Evolutionary conservation across 2,888 invertebrate species (phyloP), one percentile per base, ranked within the genome.

Genomic region (Plutella xylostella): DNA sequence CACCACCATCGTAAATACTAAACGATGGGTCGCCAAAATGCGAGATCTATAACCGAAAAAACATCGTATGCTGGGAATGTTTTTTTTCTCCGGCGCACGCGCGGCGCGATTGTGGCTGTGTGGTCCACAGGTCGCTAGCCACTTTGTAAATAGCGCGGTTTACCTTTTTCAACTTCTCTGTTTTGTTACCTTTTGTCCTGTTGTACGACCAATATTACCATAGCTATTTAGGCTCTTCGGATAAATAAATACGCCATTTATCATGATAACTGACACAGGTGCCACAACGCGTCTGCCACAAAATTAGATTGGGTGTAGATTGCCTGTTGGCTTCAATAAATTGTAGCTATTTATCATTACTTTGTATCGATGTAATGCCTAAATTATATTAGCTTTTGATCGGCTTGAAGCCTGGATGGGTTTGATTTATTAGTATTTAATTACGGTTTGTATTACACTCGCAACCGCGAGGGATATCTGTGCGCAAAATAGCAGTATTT

Each of bases 111-210:
- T 83, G 80, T 76, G 76, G 72, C 72, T 82, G 83, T 82, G 82
- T 82, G 83, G 82, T 82, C 82, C 79, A 20, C 37, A 33, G 33
- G 15, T 70, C 78, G 77, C 82, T 76, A 74, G 82, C 82, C 83
- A 82, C 82, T 83, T 83, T 83, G 83, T 83, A 83, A 83, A 83
- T 83, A 83, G 79, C 80, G 83, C 83, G 83, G 82, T 83, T 82
- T 82, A 79, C 82, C 82, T 83, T 83, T 82, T 83, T 82, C 82
- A 77, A 83, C 82, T 80, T 80, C 37, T 82, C 79, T 83, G 83
- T 83, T 83, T 83, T 83, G 83, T 83, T 82, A 82, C 83, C 82
- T 83, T 83, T 83, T 83, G 83, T 82, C 79, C 79, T 78, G 75
- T 82, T 80, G 79, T 83, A 83, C 76, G 74, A 74, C 79, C 78